Evolutionary conservation across 2,797 vertebrate genomes (phyloP).

Genomic region (Dromococcyx pavoninus): DNA sequence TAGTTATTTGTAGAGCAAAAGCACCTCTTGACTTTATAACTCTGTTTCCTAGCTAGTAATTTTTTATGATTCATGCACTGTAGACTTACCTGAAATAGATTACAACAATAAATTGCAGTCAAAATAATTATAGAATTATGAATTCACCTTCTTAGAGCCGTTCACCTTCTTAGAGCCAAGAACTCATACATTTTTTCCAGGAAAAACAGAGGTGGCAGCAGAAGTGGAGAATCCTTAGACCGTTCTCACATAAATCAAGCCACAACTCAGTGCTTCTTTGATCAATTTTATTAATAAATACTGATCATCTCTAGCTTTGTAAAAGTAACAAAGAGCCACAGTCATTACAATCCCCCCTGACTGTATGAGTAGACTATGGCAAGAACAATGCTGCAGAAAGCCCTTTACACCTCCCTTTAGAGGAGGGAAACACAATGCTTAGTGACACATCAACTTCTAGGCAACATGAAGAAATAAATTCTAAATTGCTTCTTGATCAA

Average conservation of each 20-base stretch:
- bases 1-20: not conserved
- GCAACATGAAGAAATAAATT: not conserved
- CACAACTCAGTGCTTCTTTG: not conserved
- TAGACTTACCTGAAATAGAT: not conserved
- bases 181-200: not conserved
- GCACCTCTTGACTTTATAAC: slow-evolving; percentile 15
- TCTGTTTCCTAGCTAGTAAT: not conserved
- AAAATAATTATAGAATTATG: not conserved
- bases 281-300: not conserved
- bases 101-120: not conserved
- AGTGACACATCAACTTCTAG: not conserved
- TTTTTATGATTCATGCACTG: not conserved
- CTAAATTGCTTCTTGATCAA: not conserved
- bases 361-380: not conserved
- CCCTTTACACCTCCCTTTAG: not conserved
- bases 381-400: not conserved
- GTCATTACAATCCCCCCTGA: not conserved
- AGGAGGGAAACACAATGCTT: not conserved
- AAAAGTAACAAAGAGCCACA: not conserved
- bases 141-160: not conserved
- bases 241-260: not conserved
- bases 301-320: not conserved
- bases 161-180: not conserved
- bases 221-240: not conserved
- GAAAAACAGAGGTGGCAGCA: not conserved